A percentile compares a stretch with the other conserved stretches of the same genome.
Conservation (phyloP, 2,113 vertebrate species). For the Megaleporinus macrocephalus region DNA sequence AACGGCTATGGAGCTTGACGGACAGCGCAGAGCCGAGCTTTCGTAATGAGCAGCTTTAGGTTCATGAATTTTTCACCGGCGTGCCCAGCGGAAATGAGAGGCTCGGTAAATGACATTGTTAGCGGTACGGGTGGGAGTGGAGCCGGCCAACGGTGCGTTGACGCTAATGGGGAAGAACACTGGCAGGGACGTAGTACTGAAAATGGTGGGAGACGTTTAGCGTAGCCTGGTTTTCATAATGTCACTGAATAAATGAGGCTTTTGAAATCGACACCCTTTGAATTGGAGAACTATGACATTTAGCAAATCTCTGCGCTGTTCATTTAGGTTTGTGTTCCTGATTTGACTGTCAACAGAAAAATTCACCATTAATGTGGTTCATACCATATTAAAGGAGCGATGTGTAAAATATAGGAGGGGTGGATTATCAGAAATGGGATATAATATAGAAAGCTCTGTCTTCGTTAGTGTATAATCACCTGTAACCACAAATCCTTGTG, state of each 20-base stretch:
- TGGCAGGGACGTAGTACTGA: neutral
- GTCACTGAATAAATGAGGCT: neutral
- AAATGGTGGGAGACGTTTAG: neutral
- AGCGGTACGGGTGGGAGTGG: neutral
- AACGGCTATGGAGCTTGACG: neutral
- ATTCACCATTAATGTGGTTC: too few relatives aligned
- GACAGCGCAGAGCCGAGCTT: neutral
- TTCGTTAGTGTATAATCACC: too few relatives aligned
- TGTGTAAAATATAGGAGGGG: too few relatives aligned
- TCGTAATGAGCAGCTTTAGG: conserved; percentile 2
- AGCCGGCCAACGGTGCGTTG: neutral
- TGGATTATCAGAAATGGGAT: too few relatives aligned
- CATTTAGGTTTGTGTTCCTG: too few relatives aligned
- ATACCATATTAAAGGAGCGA: too few relatives aligned
- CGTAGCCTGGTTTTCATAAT: neutral
- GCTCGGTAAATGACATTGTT: neutral
- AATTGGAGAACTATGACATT: neutral
- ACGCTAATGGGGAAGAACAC: neutral
- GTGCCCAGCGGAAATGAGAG: neutral
- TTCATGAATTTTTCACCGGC: neutral
- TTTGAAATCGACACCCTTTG: neutral
- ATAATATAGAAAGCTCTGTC: too few relatives aligned
- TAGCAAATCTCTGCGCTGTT: too few relatives aligned
- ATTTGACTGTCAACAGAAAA: too few relatives aligned
- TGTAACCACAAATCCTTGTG: too few relatives aligned